Evolutionary conservation across 2,888 invertebrate species (phyloP), one percentile per base, ranked within the genome.

Genomic region (Hetaerina titia): DNA sequence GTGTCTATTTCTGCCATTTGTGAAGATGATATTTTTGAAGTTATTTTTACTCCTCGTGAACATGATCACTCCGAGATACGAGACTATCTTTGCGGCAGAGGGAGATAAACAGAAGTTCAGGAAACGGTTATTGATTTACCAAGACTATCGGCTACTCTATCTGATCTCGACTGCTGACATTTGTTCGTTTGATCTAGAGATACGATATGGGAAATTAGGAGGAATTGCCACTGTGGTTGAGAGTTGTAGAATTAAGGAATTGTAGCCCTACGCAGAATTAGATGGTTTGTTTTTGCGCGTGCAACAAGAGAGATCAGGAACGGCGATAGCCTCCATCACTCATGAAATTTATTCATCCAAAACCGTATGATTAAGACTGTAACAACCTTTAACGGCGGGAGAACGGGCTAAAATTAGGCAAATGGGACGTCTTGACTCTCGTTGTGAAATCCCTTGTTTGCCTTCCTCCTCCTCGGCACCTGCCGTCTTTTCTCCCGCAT

Each of bases 401-500:
- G 69, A 92, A 64, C 69, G 69, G 74, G 74, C 92, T 57, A 69
- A 74, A 92, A 92, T 74, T 92, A 92, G 56, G 56, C 69, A 74
- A 69, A 74, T 92, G 56, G 56, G 92, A 69, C 92, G 69, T 69
- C 31, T 56, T 7, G 81, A 11, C 81, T 81, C 81, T 74, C 56
- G n/a, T 69, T 92, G 92, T 56, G 69, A 90, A 92, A 92, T 92
- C 69, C 69, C 81, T 92, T 92, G 92, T 92, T 92, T 92, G 92
- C 92, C 69, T 69, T 92, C 69, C 69, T 74, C 45, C 56, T 92
- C 74, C 25, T 69, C 69, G 74, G 69, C 92, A 74, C 69, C 92
- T 92, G 69, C 69, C 69, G 25, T 69, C 56, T 11, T 74, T 22
- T 69, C 69, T 17, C 58, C 11, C 13, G 13, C 11, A 13, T 92